Conservation (phyloP, 2,797 vertebrate species). For the Gadopsis marmoratus region DNA sequence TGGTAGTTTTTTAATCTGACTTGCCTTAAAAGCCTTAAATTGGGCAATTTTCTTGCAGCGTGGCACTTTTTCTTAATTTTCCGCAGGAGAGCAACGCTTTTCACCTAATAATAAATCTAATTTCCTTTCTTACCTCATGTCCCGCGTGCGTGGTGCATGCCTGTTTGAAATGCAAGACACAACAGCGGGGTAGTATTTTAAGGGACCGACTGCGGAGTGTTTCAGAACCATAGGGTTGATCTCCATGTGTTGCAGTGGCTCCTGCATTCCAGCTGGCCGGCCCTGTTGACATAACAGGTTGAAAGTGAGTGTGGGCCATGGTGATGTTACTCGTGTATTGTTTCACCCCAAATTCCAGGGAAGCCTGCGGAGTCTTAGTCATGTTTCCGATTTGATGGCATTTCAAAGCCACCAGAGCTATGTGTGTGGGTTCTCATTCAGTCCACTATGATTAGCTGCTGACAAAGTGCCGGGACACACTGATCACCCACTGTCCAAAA, state of each 20-base stretch:
- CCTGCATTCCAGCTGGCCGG: slow-evolving; percentile 77
- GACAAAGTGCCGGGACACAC: slow-evolving; percentile 1
- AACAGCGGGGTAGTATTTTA: slow-evolving; percentile 11
- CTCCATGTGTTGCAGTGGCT: slow-evolving; percentile 48
- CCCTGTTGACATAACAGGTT: slow-evolving; percentile 79
- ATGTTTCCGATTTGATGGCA: slow-evolving; percentile 68
- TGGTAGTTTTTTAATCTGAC: slow-evolving; percentile 16
- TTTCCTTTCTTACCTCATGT: background rate
- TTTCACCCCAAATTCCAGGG: slow-evolving; percentile 76
- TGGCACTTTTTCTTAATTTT: background rate
- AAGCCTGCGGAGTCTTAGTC: slow-evolving; percentile 67
- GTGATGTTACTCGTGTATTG: slow-evolving; percentile 65
- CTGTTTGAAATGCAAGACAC: slow-evolving; percentile 22
- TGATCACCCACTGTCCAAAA: background rate
- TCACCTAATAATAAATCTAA: background rate
- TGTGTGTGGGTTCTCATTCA: slow-evolving; percentile 32
- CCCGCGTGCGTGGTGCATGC: background rate
- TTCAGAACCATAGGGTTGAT: slow-evolving; percentile 35
- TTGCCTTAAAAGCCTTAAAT: slow-evolving; percentile 17
- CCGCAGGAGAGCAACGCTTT: background rate
- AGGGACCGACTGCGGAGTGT: slow-evolving; percentile 16
- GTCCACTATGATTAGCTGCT: slow-evolving; percentile 11
- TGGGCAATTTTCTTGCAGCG: slow-evolving; percentile 17
- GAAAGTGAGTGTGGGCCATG: slow-evolving; percentile 71
- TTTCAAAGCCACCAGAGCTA: slow-evolving; percentile 41